Evolutionary conservation across 1,140 invertebrate genomes (phyloP).

Genomic region (Littorina saxatilis): DNA sequence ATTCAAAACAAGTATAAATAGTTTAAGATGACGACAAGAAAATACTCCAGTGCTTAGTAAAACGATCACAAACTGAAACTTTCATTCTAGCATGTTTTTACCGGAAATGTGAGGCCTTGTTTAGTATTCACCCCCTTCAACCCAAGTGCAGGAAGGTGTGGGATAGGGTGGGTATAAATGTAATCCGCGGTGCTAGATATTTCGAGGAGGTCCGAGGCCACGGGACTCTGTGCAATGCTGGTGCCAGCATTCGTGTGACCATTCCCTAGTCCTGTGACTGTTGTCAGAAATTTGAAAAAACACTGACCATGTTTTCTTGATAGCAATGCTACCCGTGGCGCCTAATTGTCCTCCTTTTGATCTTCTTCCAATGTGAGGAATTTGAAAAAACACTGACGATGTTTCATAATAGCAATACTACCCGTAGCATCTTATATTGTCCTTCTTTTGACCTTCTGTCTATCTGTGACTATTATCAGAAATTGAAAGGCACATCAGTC

Average conservation of each 20-base stretch:
- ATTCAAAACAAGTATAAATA: not conserved
- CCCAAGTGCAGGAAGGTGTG: not conserved
- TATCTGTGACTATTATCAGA: too few species aligned
- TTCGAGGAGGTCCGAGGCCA: slow-evolving; percentile 25
- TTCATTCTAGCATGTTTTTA: too few species aligned
- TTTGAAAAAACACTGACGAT: slow-evolving; percentile 28
- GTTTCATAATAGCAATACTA: slow-evolving; percentile 33
- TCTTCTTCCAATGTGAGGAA: slow-evolving; percentile 9
- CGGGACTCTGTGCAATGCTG: slow-evolving; percentile 6
- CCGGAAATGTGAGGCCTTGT: too few species aligned
- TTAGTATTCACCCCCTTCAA: not conserved
- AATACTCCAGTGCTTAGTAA: too few species aligned
- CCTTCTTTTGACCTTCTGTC: slow-evolving; percentile 12
- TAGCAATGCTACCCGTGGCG: slow-evolving; percentile 27
- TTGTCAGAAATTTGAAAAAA: slow-evolving; percentile 34
- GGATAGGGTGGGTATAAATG: not conserved
- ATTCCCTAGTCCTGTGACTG: slow-evolving; percentile 9
- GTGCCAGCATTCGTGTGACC: slow-evolving; percentile 3
- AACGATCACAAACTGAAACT: too few species aligned
- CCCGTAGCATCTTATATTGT: slow-evolving; percentile 25
- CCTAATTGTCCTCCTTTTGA: slow-evolving; percentile 30
- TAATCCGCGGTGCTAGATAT: too few species aligned
- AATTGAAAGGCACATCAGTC: too few species aligned
- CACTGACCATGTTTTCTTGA: slow-evolving; percentile 30
- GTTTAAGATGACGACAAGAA: not conserved